phyloP scores from a whole-genome alignment of 2,797 vertebrate genomes.

The Macroramphosus scolopax region DNA sequence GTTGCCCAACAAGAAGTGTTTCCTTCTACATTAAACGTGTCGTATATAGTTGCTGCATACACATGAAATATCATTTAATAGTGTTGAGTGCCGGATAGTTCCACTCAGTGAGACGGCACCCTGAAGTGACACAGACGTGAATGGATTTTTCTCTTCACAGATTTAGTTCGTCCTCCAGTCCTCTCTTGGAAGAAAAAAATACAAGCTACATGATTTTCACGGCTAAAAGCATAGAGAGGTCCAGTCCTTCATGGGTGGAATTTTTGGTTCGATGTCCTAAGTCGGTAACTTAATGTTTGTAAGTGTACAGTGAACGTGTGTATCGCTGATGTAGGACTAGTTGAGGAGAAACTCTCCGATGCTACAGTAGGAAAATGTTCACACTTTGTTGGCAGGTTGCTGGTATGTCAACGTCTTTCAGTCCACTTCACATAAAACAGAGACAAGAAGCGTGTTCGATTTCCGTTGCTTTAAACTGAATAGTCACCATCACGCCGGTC shows the following conservation, averaged over 20 bases:
- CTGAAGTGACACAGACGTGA: too few relatives aligned
- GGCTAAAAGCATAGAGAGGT: slow-evolving; percentile 47
- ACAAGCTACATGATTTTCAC: slow-evolving; percentile 65
- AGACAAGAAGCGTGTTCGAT: too few relatives aligned
- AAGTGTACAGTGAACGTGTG: too few relatives aligned
- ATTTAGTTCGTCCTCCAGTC: slow-evolving; percentile 38
- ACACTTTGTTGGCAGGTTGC: slow-evolving; percentile 45
- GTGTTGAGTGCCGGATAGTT: too few relatives aligned
- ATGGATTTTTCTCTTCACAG: slow-evolving; percentile 32
- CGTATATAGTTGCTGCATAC: neutral
- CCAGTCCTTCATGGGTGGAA: slow-evolving; percentile 37
- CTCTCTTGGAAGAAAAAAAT: slow-evolving; percentile 45
- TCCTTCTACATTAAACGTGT: neutral
- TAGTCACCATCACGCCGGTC: too few relatives aligned
- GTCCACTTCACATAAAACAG: slow-evolving; percentile 23
- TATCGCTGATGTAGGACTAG: too few relatives aligned
- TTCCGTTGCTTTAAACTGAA: too few relatives aligned
- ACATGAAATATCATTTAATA: too few relatives aligned
- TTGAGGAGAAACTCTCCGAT: slow-evolving; percentile 46
- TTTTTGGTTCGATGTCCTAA: slow-evolving; percentile 55
- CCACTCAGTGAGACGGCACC: too few relatives aligned
- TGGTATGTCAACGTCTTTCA: slow-evolving; percentile 37
- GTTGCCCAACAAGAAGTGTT: neutral
- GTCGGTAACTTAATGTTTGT: slow-evolving; percentile 13
- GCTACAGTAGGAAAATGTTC: slow-evolving; percentile 65